These are phyloP conservation scores for Dendrocincla tyrannina DNA, from an alignment of 2,797 vertebrate species.

Conservation along the genomic window DNA sequence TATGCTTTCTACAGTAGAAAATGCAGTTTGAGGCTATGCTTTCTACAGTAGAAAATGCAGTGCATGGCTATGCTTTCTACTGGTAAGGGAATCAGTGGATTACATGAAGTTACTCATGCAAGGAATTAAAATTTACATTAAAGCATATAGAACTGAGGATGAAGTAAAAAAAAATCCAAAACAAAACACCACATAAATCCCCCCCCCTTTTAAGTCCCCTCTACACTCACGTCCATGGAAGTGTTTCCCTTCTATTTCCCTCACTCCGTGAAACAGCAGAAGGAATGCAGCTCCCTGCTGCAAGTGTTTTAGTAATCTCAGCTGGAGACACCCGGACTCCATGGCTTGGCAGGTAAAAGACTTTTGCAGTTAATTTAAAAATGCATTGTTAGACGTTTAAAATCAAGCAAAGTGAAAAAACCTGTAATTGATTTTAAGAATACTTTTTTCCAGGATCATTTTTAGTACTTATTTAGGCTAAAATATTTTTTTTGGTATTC, in stretches of 20 bases:
- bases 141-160: background rate
- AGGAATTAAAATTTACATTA: background rate
- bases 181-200: background rate
- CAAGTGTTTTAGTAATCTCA: constrained; percentile 31
- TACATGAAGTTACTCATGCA: background rate
- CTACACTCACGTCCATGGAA: background rate
- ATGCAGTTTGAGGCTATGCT: background rate
- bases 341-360: background rate
- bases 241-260: background rate
- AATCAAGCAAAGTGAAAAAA: background rate
- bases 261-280: background rate
- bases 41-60: background rate
- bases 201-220: background rate
- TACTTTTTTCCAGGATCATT: background rate
- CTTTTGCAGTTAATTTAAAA: constrained; percentile 18
- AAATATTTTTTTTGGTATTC: background rate
- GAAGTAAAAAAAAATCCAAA: background rate
- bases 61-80: background rate
- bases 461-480: background rate
- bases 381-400: background rate
- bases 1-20: background rate
- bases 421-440: background rate
- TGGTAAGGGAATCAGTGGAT: background rate
- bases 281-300: constrained; percentile 59
- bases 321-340: constrained; percentile 21